phyloP scores from a whole-genome alignment of 30 jellyfish, hydroid and myxozoan genomes.

The Cassiopea andromeda region DNA sequence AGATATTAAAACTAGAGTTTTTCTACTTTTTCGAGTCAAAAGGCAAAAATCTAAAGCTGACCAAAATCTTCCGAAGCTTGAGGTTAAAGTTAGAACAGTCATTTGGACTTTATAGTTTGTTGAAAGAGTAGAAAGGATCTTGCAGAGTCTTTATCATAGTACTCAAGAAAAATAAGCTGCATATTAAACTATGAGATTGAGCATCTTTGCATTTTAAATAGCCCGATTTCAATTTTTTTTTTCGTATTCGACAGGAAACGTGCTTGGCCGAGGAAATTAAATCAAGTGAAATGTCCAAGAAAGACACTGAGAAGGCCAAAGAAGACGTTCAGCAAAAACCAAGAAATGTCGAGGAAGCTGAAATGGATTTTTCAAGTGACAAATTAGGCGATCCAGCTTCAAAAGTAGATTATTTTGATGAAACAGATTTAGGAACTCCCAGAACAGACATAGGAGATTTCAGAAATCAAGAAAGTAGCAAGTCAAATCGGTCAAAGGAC shows the following conservation, averaged over 20 bases:
- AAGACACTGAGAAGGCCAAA: neutral
- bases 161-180: too few relatives aligned
- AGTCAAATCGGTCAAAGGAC: neutral
- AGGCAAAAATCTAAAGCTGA: too few relatives aligned
- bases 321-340: neutral
- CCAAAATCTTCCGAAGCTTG: too few relatives aligned
- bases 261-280: neutral
- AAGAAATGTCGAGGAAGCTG: neutral
- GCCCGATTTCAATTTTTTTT: neutral
- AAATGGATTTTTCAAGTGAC: neutral
- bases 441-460: neutral
- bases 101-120: too few relatives aligned
- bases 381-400: neutral
- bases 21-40: too few relatives aligned
- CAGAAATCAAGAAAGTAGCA: neutral
- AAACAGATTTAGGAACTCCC: neutral
- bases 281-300: neutral
- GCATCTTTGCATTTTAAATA: neutral
- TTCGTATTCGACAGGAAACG: neutral
- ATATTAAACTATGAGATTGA: neutral
- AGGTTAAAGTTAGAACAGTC: too few relatives aligned
- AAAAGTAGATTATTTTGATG: neutral
- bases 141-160: too few relatives aligned
- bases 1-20: too few relatives aligned
- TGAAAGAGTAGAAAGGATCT: too few relatives aligned